Evolutionary conservation across 2,797 vertebrate genomes (phyloP).

Genomic region (Danio kyathit): DNA sequence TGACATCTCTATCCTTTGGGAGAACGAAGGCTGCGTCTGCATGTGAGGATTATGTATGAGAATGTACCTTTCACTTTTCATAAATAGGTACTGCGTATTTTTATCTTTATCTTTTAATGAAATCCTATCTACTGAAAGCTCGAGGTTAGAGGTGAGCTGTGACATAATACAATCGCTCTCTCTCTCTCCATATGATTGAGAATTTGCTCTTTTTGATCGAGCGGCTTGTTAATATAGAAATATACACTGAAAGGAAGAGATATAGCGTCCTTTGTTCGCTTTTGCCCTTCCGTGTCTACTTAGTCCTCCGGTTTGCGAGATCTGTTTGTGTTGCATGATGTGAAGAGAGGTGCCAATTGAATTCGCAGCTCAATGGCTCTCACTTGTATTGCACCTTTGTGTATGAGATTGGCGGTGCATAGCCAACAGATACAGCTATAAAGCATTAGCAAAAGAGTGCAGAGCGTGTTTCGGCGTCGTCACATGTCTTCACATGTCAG

Average conservation of each 20-base stretch:
- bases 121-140: slow-evolving; percentile 8
- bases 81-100: slow-evolving; percentile 4
- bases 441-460: slow-evolving; percentile 40
- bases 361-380: slow-evolving; percentile 40
- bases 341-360: slow-evolving; percentile 47
- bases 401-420: slow-evolving; percentile 27
- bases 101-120: slow-evolving; percentile 18
- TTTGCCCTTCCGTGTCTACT: not conserved
- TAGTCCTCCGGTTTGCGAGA: not conserved
- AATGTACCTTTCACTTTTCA: slow-evolving; percentile 27
- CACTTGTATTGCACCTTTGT: slow-evolving; percentile 31
- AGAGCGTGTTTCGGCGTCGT: slow-evolving; percentile 49
- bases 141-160: slow-evolving; percentile 29
- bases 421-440: slow-evolving; percentile 26
- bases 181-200: not conserved
- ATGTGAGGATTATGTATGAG: slow-evolving; percentile 34
- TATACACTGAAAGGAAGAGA: not conserved
- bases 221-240: not conserved
- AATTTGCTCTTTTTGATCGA: slow-evolving; percentile 9
- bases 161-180: not conserved
- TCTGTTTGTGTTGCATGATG: slow-evolving; percentile 39
- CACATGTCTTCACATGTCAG: slow-evolving; percentile 28
- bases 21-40: slow-evolving; percentile 27
- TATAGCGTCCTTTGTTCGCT: not conserved
- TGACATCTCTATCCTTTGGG: slow-evolving; percentile 65